phyloP scores from a whole-genome alignment of 2,888 invertebrate species.

The Stegana nigrithorax region DNA sequence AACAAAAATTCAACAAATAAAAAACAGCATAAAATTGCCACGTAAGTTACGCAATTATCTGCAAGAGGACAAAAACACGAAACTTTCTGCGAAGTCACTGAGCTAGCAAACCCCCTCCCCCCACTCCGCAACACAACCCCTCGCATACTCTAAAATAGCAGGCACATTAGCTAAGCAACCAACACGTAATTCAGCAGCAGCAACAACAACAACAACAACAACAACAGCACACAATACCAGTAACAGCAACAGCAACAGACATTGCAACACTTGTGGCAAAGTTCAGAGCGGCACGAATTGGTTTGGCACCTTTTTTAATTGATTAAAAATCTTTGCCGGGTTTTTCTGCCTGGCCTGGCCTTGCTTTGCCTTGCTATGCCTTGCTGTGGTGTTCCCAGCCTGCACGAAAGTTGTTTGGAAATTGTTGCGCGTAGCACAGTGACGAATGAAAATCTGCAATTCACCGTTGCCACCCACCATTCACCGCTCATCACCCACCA shows the following conservation, averaged over 20 bases:
- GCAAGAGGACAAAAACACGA: conserved; percentile 3
- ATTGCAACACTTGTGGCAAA: neutral
- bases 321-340: conserved; percentile 30
- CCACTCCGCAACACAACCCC: too few relatives aligned
- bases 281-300: conserved; percentile 22
- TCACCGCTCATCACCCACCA: neutral
- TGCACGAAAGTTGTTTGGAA: too few relatives aligned
- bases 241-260: too few relatives aligned
- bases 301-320: conserved; percentile 35
- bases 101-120: too few relatives aligned
- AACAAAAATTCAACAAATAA: conserved; percentile 19
- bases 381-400: neutral
- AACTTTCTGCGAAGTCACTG: too few relatives aligned
- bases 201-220: too few relatives aligned
- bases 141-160: too few relatives aligned
- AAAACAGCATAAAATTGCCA: conserved; percentile 29
- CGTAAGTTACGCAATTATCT: conserved; percentile 23
- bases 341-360: neutral
- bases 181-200: too few relatives aligned
- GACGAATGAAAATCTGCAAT: conserved; percentile 15
- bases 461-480: neutral
- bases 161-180: too few relatives aligned
- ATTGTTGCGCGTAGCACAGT: neutral
- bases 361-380: neutral
- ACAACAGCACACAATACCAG: too few relatives aligned